These are phyloP conservation scores for Pelodiscus sinensis DNA, from an alignment of 2,113 vertebrate genomes.

Conservation along the genomic window DNA sequence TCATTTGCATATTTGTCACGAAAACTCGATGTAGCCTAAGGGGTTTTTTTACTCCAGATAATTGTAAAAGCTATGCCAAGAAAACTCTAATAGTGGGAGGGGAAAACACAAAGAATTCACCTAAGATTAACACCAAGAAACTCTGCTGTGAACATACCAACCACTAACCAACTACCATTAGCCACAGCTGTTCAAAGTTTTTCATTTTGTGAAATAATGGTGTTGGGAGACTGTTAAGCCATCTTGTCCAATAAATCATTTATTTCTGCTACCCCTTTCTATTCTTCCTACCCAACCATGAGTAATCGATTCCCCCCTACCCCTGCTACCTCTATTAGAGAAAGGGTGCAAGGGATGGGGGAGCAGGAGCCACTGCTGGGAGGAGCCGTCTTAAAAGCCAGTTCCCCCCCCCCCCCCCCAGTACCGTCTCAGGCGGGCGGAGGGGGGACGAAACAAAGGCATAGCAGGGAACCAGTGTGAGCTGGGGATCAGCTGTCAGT, in stretches of 20 bases:
- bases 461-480: no score
- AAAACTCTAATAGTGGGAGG: neutral
- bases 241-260: neutral
- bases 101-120: neutral
- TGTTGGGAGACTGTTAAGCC: neutral
- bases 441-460: no score
- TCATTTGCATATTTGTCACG: no score
- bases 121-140: neutral
- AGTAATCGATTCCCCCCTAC: no score
- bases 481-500: no score
- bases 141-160: slow-evolving; percentile 16
- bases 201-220: neutral
- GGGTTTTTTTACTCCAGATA: neutral
- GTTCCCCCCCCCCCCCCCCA: no score
- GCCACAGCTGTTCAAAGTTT: neutral
- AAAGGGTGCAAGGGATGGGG: no score
- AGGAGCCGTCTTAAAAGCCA: no score
- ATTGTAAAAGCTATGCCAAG: neutral
- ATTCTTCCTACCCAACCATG: neutral
- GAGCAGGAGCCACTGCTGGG: no score
- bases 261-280: neutral
- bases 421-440: no score
- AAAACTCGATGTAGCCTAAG: no score
- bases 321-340: no score
- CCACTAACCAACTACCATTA: neutral